Evolutionary conservation across 2,797 vertebrate species (phyloP).

Genomic region (Chelonia mydas): DNA sequence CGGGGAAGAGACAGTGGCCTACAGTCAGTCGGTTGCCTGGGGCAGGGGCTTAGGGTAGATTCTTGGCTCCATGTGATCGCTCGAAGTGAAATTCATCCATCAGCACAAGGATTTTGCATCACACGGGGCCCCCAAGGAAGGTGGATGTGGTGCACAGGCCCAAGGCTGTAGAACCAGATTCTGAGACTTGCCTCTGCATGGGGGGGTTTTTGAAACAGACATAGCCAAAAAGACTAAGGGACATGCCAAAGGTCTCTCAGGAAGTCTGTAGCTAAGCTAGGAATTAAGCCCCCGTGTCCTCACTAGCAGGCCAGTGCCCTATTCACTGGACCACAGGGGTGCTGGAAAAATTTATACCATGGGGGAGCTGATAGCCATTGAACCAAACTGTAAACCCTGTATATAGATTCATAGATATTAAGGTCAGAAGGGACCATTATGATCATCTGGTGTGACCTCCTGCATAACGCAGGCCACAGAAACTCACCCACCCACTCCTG

Average conservation of each 20-base stretch:
- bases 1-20: background rate
- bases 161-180: background rate
- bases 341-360: too few relatives aligned
- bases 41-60: background rate
- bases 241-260: background rate
- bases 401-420: too few relatives aligned
- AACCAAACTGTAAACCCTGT: too few relatives aligned
- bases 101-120: background rate
- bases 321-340: background rate
- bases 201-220: background rate
- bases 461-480: too few relatives aligned
- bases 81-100: background rate
- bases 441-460: too few relatives aligned
- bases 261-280: background rate
- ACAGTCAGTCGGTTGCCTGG: background rate
- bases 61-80: background rate
- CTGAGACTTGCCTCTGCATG: background rate
- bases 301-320: background rate
- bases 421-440: too few relatives aligned
- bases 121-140: background rate
- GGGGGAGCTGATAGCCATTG: too few relatives aligned
- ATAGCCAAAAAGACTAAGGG: background rate
- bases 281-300: background rate
- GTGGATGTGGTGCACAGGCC: background rate
- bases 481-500: too few relatives aligned